phyloP scores from a whole-genome alignment of 2,888 invertebrate genomes.

The Neoscelio sp. region DNA sequence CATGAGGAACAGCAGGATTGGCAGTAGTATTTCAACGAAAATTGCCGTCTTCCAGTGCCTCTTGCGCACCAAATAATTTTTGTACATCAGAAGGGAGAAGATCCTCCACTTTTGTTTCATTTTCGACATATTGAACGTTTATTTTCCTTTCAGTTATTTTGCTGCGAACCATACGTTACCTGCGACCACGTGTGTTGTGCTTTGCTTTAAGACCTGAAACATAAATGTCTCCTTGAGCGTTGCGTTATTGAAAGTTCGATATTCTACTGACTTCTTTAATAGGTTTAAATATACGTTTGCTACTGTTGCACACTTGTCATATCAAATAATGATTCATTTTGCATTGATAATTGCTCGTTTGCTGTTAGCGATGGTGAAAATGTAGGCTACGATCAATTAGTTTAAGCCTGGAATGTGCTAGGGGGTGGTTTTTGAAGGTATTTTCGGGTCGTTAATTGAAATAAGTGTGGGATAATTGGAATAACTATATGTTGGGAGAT shows the following conservation, averaged over 20 bases:
- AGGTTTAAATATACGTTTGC: constrained; percentile 4
- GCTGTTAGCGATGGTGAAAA: no score
- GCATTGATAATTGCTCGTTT: no score
- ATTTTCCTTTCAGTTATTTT: constrained; percentile 9
- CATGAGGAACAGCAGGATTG: constrained; percentile 75
- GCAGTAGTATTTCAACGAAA: constrained; percentile 77
- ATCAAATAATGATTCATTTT: no score
- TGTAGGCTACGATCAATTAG: no score
- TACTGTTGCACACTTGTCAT: background rate
- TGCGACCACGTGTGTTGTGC: constrained; percentile 19
- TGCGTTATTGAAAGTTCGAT: constrained; percentile 61
- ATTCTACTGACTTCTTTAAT: constrained; percentile 53
- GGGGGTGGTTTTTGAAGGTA: no score
- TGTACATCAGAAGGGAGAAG: constrained; percentile 77
- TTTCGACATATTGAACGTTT: constrained; percentile 41
- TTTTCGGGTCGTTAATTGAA: no score
- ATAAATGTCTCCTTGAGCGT: constrained; percentile 63
- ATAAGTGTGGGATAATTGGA: no score
- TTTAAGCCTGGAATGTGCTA: no score
- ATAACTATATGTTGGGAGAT: no score
- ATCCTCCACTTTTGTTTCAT: constrained; percentile 68
- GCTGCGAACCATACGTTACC: constrained; percentile 43
- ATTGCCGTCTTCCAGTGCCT: constrained; percentile 77
- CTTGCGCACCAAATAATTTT: constrained; percentile 78
- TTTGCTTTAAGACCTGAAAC: constrained; percentile 46